Conservation (phyloP, 2,113 vertebrate genomes). For the Urocynchramus pylzowi region DNA sequence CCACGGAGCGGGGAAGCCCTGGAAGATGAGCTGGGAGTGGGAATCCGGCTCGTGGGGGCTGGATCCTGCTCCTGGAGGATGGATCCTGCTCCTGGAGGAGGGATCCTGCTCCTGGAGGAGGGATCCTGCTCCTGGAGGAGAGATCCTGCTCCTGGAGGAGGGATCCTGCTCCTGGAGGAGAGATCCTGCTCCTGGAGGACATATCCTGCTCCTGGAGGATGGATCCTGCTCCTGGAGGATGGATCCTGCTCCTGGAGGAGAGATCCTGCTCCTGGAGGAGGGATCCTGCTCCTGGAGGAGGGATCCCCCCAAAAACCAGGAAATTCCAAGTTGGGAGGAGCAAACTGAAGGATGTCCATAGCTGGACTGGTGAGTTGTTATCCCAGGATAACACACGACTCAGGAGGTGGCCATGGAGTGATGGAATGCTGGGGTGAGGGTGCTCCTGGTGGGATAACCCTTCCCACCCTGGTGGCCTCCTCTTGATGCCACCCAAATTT, state of each 20-base stretch:
- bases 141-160: background rate
- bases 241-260: rapidly evolving
- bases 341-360: rapidly evolving
- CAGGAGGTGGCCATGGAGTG: rapidly evolving
- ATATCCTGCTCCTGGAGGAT: background rate
- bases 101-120: too few relatives aligned
- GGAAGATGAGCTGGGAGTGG: background rate
- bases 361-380: rapidly evolving
- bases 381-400: background rate
- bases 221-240: rapidly evolving
- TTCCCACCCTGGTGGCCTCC: background rate
- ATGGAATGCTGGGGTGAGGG: background rate
- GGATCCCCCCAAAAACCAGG: background rate
- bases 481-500: background rate
- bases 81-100: background rate
- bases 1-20: background rate
- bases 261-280: rapidly evolving
- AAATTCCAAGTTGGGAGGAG: background rate
- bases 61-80: background rate
- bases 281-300: rapidly evolving
- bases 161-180: rapidly evolving
- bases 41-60: background rate
- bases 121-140: background rate
- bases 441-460: background rate
- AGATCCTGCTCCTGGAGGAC: background rate